These are phyloP conservation scores for Ornithoptera alexandrae DNA, from an alignment of 2,888 invertebrate genomes.

Conservation along the genomic window DNA sequence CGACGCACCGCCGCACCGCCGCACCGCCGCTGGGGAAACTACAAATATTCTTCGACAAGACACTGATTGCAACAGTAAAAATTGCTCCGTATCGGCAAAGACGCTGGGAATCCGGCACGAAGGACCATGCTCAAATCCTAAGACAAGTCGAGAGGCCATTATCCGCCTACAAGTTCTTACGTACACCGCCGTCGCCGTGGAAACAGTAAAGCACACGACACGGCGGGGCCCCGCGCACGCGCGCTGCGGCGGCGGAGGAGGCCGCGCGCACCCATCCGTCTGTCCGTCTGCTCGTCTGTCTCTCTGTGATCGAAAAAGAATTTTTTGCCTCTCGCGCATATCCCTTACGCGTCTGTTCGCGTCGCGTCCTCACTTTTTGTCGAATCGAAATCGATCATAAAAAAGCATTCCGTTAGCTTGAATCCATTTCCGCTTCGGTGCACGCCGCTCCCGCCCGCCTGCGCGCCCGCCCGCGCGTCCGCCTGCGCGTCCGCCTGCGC, in stretches of 20 bases:
- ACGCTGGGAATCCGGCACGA: too few species aligned
- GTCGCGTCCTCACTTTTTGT: slow-evolving; percentile 71
- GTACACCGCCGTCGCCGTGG: too few species aligned
- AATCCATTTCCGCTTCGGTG: slow-evolving; percentile 75
- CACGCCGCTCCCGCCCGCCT: slow-evolving; percentile 43
- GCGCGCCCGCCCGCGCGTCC: too few species aligned
- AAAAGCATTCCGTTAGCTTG: slow-evolving; percentile 70
- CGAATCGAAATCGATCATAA: slow-evolving; percentile 51
- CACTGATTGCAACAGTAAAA: too few species aligned
- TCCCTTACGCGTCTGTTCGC: slow-evolving; percentile 68
- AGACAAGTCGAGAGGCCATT: too few species aligned
- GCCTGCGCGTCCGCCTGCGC: too few species aligned
- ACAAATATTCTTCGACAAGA: too few species aligned
- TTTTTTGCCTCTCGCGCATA: slow-evolving; percentile 58
- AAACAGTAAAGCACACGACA: neutral
- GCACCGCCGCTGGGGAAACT: too few species aligned
- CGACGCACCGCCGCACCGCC: neutral
- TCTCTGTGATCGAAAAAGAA: slow-evolving; percentile 33
- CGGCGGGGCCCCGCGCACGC: neutral
- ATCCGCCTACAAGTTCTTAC: too few species aligned
- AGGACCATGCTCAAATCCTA: too few species aligned
- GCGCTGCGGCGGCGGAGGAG: neutral
- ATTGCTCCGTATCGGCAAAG: too few species aligned
- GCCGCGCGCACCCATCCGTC: slow-evolving; percentile 26
- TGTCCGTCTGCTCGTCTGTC: slow-evolving; percentile 10